phyloP scores from a whole-genome alignment of 2,797 vertebrate genomes.

The Tolypeutes matacus region DNA sequence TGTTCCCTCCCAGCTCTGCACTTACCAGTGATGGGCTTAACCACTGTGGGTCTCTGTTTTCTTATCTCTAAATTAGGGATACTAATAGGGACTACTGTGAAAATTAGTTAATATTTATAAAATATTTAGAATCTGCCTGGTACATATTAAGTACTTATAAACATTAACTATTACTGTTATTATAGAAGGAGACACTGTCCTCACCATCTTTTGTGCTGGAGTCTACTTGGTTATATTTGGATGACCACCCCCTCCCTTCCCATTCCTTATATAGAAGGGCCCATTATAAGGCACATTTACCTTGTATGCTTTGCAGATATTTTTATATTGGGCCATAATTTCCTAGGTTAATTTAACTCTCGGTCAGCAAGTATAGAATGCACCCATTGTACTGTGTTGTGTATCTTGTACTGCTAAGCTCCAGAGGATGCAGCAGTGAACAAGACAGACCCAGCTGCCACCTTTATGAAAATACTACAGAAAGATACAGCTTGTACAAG shows the following conservation, averaged over 20 bases:
- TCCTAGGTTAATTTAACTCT: not conserved
- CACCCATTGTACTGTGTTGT: rapidly evolving
- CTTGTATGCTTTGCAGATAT: not conserved
- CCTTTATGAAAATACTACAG: not conserved
- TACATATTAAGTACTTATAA: not conserved
- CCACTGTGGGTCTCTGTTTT: not conserved
- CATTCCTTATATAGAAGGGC: not conserved
- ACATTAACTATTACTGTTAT: not conserved
- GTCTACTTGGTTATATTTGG: not conserved
- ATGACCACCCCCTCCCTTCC: not conserved
- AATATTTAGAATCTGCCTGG: not conserved
- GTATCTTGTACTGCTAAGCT: no score
- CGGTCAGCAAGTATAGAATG: not conserved
- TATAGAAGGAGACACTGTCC: not conserved
- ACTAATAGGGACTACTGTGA: not conserved
- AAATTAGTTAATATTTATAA: not conserved
- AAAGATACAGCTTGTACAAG: not conserved
- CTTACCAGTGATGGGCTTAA: not conserved
- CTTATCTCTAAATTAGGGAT: not conserved
- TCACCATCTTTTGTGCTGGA: not conserved
- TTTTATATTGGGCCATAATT: not conserved
- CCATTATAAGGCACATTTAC: not conserved
- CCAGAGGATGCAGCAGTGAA: not conserved
- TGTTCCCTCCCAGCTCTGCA: not conserved
- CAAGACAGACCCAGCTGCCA: not conserved